These are phyloP conservation scores for Drosophila trapezifrons DNA, from an alignment of 1,140 invertebrate genomes.

Conservation along the genomic window DNA sequence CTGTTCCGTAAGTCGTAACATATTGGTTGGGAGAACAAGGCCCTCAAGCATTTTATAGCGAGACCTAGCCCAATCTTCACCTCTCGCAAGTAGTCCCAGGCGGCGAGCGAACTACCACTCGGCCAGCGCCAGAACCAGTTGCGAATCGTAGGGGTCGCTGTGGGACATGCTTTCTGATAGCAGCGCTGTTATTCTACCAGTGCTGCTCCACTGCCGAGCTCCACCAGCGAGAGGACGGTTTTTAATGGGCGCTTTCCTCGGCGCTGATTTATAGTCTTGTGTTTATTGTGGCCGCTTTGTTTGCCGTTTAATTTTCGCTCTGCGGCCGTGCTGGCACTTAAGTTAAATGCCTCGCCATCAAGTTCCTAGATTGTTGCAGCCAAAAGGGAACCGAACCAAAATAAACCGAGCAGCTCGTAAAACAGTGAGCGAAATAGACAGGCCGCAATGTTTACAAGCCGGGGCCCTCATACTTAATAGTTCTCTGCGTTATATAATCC, in stretches of 20 bases:
- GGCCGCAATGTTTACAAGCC: conserved; percentile 15
- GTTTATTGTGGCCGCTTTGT: conserved; percentile 41
- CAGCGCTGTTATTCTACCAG: background rate
- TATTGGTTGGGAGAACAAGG: conserved; percentile 73
- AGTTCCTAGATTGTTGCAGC: conserved; percentile 37
- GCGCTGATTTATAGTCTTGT: conserved; percentile 31
- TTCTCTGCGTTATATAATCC: conserved; percentile 16
- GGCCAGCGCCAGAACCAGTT: conserved; percentile 31
- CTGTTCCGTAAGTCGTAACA: conserved; percentile 73
- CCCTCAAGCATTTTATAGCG: conserved; percentile 63
- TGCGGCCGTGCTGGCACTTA: conserved; percentile 43
- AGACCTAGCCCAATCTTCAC: conserved; percentile 70
- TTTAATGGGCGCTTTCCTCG: conserved; percentile 33
- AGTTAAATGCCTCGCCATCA: conserved; percentile 40
- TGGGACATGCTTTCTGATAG: background rate
- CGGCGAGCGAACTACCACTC: accelerated
- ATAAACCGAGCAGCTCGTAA: conserved; percentile 33
- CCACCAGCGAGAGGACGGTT: conserved; percentile 14
- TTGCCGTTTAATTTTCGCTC: conserved; percentile 44
- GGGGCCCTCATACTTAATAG: conserved; percentile 14
- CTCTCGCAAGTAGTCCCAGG: background rate
- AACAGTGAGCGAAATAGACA: conserved; percentile 18
- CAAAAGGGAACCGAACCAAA: conserved; percentile 17
- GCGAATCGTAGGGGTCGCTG: conserved; percentile 39
- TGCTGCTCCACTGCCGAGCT: background rate